Conservation (phyloP, 2,888 invertebrate species). For the Microplitis deprimator region DNA sequence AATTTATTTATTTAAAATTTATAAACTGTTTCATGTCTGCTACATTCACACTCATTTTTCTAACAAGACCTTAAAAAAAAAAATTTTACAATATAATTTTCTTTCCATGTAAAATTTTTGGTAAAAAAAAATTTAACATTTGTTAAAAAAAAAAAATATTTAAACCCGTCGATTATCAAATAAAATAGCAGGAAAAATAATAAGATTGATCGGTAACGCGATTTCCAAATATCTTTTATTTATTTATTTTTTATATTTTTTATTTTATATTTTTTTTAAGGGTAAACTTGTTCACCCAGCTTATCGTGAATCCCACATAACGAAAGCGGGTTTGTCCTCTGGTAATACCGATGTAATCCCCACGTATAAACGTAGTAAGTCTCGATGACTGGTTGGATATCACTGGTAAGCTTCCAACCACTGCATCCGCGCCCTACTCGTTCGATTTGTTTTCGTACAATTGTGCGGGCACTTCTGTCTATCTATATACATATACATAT, state of each 20-base stretch:
- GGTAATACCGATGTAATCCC: constrained; percentile 67
- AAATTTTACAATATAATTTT: too few species aligned
- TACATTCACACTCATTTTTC: too few species aligned
- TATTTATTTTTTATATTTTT: neutral
- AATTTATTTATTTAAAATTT: too few species aligned
- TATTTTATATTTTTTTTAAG: constrained; percentile 19
- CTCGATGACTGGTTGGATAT: constrained; percentile 66
- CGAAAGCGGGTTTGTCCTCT: constrained; percentile 38
- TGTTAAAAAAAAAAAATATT: constrained; percentile 5
- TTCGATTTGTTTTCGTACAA: constrained; percentile 18
- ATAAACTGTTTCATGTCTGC: too few species aligned
- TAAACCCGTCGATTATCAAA: neutral
- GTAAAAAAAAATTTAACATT: too few species aligned
- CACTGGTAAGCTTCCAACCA: constrained; percentile 38
- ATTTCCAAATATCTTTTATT: constrained; percentile 8
- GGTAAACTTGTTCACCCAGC: constrained; percentile 36
- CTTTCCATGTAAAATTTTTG: too few species aligned
- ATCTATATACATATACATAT: neutral
- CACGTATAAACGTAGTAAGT: constrained; percentile 65
- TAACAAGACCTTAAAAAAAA: too few species aligned
- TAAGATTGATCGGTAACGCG: constrained; percentile 23
- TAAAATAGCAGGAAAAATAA: neutral
- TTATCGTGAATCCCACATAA: constrained; percentile 33
- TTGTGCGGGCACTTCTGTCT: constrained; percentile 12
- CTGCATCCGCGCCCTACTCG: constrained; percentile 18